These are phyloP conservation scores for Zaprionus inermis DNA, from an alignment of 1,140 invertebrate genomes.

Conservation along the genomic window DNA sequence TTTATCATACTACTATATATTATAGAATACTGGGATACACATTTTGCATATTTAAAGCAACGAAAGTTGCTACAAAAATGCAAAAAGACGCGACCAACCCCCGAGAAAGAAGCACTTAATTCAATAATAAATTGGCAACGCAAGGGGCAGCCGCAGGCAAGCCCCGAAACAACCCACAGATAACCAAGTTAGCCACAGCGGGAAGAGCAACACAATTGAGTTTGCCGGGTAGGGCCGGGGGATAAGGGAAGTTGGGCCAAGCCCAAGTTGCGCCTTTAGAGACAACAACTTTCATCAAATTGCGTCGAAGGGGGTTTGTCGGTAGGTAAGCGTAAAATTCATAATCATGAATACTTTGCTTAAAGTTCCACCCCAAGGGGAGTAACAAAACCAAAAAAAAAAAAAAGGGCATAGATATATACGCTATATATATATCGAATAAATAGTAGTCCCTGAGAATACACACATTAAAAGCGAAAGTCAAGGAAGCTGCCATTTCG, in stretches of 20 bases:
- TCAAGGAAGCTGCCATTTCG: slow-evolving; percentile 62
- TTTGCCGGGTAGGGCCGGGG: not conserved
- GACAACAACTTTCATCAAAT: slow-evolving; percentile 64
- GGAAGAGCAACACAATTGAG: no score
- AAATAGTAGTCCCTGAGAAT: slow-evolving; percentile 44
- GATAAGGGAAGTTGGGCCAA: slow-evolving; percentile 2
- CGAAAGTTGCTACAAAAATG: slow-evolving; percentile 34
- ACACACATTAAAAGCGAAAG: slow-evolving; percentile 70
- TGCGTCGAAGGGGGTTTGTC: slow-evolving; percentile 70
- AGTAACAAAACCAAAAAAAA: slow-evolving; percentile 34
- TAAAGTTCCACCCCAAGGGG: slow-evolving; percentile 68
- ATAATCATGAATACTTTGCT: slow-evolving; percentile 79
- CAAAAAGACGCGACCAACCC: slow-evolving; percentile 52
- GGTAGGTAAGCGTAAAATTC: slow-evolving; percentile 84
- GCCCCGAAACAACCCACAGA: slow-evolving; percentile 58
- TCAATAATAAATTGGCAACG: slow-evolving; percentile 80
- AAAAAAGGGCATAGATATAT: slow-evolving; percentile 24
- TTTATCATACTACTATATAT: no score
- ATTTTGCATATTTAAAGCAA: slow-evolving; percentile 70
- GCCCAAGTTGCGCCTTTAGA: slow-evolving; percentile 60
- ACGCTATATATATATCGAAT: slow-evolving; percentile 24
- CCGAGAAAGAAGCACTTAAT: slow-evolving; percentile 69
- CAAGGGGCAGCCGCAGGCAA: slow-evolving; percentile 38
- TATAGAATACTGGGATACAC: slow-evolving; percentile 26
- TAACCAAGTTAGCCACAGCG: slow-evolving; percentile 58